Conservation (phyloP, 1,140 invertebrate species). For the Solen grandis region DNA sequence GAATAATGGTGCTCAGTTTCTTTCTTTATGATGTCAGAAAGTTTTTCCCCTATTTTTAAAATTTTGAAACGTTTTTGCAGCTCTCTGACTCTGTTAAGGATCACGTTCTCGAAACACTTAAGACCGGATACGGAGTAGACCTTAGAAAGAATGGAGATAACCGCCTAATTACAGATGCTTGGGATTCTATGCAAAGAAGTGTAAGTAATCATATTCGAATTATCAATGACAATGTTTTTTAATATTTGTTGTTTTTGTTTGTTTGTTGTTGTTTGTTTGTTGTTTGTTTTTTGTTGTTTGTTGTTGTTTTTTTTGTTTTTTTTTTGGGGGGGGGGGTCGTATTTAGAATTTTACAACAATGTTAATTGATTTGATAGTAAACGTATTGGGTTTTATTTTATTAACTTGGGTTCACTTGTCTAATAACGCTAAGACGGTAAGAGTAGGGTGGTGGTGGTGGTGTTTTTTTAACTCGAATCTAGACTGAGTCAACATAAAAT, state of each 20-base stretch:
- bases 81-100: slow-evolving; percentile 61
- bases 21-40: neutral
- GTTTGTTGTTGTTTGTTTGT: neutral
- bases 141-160: slow-evolving; percentile 68
- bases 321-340: neutral
- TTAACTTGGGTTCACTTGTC: too few relatives aligned
- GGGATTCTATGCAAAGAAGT: slow-evolving; percentile 78
- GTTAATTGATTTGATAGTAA: too few relatives aligned
- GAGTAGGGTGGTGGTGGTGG: too few relatives aligned
- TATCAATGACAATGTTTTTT: neutral
- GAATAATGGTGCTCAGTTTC: neutral
- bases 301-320: neutral
- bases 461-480: too few relatives aligned
- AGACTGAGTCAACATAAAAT: too few relatives aligned
- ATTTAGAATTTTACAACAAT: too few relatives aligned
- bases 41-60: too few relatives aligned
- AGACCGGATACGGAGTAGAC: slow-evolving; percentile 69
- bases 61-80: slow-evolving; percentile 53
- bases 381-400: too few relatives aligned
- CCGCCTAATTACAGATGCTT: slow-evolving; percentile 74
- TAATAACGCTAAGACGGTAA: too few relatives aligned
- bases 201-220: slow-evolving; percentile 51
- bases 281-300: neutral
- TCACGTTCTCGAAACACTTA: slow-evolving; percentile 63
- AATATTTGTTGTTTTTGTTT: neutral